Evolutionary conservation across 1,140 invertebrate genomes (phyloP).

Genomic region (Temnothorax curvispinosus): DNA sequence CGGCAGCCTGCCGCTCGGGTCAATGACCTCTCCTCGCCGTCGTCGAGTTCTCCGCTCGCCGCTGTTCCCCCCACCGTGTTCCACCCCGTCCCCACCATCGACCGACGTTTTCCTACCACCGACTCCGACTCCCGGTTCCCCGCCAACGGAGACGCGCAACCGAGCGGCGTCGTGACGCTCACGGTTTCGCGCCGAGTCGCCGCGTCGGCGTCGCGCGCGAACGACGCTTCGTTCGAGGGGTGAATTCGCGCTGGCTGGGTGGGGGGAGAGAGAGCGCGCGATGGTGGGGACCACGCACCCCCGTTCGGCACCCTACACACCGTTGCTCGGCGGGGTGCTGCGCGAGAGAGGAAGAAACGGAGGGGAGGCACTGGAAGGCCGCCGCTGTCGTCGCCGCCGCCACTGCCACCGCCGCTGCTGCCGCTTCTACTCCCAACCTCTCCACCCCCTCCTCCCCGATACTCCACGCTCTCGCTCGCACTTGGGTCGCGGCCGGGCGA

Average conservation of each 20-base stretch:
- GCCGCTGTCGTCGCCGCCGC: slow-evolving; percentile 6
- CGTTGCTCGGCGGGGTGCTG: neutral
- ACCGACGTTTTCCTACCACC: neutral
- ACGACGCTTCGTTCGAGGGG: neutral
- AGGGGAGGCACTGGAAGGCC: slow-evolving; percentile 35
- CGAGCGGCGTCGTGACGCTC: slow-evolving; percentile 44
- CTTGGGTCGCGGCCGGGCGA: neutral
- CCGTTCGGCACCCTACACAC: too few species aligned
- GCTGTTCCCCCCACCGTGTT: slow-evolving; percentile 37
- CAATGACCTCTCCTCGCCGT: slow-evolving; percentile 84
- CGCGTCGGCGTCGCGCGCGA: slow-evolving; percentile 25
- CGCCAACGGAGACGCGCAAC: neutral
- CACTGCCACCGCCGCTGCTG: neutral
- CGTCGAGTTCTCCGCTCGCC: slow-evolving; percentile 72
- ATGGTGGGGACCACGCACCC: slow-evolving; percentile 24
- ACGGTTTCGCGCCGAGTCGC: slow-evolving; percentile 12
- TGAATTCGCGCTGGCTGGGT: slow-evolving; percentile 4
- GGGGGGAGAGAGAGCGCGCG: neutral
- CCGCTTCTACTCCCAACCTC: neutral
- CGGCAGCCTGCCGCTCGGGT: slow-evolving; percentile 85
- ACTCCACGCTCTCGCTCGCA: slow-evolving; percentile 4
- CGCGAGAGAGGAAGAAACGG: slow-evolving; percentile 7
- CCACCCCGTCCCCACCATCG: neutral
- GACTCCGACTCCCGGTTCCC: neutral
- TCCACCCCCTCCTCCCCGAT: neutral